Base-by-base conservation (phyloP, 1,140 invertebrate genomes). In the Zaprionus vittiger region DNA sequence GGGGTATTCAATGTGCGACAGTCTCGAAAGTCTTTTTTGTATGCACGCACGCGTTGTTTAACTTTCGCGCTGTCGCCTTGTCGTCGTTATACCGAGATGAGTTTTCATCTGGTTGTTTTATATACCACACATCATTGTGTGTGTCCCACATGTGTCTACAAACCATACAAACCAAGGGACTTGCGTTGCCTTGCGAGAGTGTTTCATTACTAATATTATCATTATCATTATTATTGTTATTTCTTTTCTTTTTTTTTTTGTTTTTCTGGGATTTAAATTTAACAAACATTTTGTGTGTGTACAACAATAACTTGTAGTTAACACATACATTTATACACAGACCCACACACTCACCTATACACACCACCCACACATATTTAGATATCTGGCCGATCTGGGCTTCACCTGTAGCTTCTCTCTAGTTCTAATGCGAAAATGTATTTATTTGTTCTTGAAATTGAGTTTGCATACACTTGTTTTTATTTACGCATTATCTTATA, bases 361-460 rank as follows among this genome's bases (percentile, higher is more conserved):
- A 65, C 37, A 65, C 15, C 15, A 56, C 22, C 54, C 34, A 56
- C n/a, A 24, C 11, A 44, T 20, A 56, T 12, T 34, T 20, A 31
- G 17, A 65, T 7, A 22, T 14, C 56, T 73, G 64, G 56, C 56
- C 44, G 54, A 24, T 49, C 24, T 17, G 17, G 72, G 57, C 72
- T 70, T 69, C 67, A 75, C 71, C 49, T 59, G 60, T 49, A 63
- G 73, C 67, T 75, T 75, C 73, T 47, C 14, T 47, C 41, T 75
- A 75, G 54, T 71, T 70, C 14, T 56, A 56, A 64, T 59, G 44
- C 44, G 14, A 73, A 78, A 60, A 55, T 72, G 64, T 78, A 84
- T 78, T 84, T 84, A 72, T 84, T 80, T 84, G 73, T 79, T 81
- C 41, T 55, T 65, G 44, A 63, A 61, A 62, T 85, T 69, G 38